Evolutionary conservation across 23 tunicate species (phyloP), one percentile per base, ranked within the genome.

Genomic region (Botrylloides violaceus): DNA sequence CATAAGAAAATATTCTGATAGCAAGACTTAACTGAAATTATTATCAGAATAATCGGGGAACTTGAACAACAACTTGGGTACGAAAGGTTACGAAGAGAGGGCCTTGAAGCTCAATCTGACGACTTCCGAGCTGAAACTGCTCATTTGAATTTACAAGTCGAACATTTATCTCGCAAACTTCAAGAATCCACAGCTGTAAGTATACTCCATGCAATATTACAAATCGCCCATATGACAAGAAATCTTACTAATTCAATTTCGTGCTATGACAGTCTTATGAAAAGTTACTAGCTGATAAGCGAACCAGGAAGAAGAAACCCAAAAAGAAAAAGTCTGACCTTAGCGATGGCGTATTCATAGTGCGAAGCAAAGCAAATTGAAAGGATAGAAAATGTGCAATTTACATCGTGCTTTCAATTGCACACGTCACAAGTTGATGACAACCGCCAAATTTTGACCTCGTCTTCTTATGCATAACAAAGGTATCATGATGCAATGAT

Each of bases 81-180:
- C 33, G 95, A 87, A 65, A 63, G 95, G 50, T 75, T 81, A 0
- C 59, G 82, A 35, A 53, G 86, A 31, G 95, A 87, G 39, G 63
- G 72, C 23, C 63, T 87, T 37, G 95, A 87, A 57, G 82, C 86
- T 4, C 79, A 87, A 32, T 61, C 84, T 49, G 95, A 87, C 56
- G 95, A 87, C 12, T 87, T 76, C 74, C 75, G 86, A 63, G 82
- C 95, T 23, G 95, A 87, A 64, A 87, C 75, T 34, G 75, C 86
- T 43, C 86, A 87, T 38, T 81, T 87, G 2, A 87, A 87, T 28
- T 49, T 81, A 48, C 82, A 87, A 61, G 59, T 87, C 0, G 86
- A 87, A 49, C 87, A 87, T 34, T 50, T 87, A 12, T 71, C 87
- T 18, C 22, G 55, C 31, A 27, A 75, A 0, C 59, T 87, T n/a